Evolutionary conservation across 92 coral and sea anemone species (phyloP), one percentile per base, ranked within the genome.

Genomic region (Paragorgia papillata): DNA sequence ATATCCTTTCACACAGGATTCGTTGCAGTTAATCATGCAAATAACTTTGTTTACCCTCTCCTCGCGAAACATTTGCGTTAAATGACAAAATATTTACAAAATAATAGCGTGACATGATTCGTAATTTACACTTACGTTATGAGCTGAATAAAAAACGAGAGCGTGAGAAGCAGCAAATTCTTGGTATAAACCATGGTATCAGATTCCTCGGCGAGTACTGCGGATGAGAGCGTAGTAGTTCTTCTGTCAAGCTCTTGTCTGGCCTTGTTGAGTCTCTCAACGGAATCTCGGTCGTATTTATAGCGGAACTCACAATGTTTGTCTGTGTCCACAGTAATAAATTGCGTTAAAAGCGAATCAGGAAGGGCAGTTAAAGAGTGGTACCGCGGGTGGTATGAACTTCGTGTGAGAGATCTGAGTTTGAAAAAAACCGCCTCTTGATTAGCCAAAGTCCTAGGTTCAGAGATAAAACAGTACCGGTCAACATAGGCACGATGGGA

Each of bases 401-500:
- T 24, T 68, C 75, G 75, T 68, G 75, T 68, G 75, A 44, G 75
- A 68, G 75, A 48, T 68, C n/a, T 26, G 10, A 14, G 51, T 21
- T 1, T 6, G 24, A 35, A 29, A 37, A 64, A 14, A 49, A 68
- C 58, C 75, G 75, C 75, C 54, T 48, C 30, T 14, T 68, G 60
- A 46, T 68, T 64, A 37, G 32, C 35, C 25, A 13, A 20, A 27
- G 75, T 49, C 75, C 75, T 26, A 48, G 28, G 28, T 9, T 64
- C 29, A n/a, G 41, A 68, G 75, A 68, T 68, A 49, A 68, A 68
- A 68, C 75, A 68, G 58, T 7, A 48, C 75, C 75, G n/a, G 75
- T 68, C 75, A 68, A 59, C 58, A 68, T 44, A 68, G 43, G 54
- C 59, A 28, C 75, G 59, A 68, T 68, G 34, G 55, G 43, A 49